A percentile compares a stretch with the other conserved stretches of the same genome.
These are phyloP conservation scores for Protonemura montana DNA, from an alignment of 2,888 invertebrate genomes.

Conservation along the genomic window DNA sequence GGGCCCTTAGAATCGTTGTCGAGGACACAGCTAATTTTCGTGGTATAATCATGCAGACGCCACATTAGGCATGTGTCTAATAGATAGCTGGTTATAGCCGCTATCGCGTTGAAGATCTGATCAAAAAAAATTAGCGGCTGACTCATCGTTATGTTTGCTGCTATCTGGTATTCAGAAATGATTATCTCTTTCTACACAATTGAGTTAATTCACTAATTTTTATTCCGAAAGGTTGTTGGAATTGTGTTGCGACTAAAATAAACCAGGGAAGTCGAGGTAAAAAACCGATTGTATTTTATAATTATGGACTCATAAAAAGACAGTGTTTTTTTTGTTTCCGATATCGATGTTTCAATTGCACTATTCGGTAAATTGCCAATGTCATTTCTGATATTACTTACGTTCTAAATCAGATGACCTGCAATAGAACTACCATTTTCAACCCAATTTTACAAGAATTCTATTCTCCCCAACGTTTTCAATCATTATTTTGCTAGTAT, in stretches of 20 bases:
- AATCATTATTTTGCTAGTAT: too few species aligned
- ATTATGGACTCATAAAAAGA: too few species aligned
- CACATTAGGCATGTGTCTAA: not conserved
- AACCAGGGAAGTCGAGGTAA: not conserved
- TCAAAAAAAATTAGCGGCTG: not conserved
- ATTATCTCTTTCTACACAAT: not conserved
- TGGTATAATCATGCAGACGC: not conserved
- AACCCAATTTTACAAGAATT: too few species aligned
- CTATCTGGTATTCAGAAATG: not conserved
- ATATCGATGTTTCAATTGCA: too few species aligned
- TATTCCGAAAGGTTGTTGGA: not conserved
- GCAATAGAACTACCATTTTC: too few species aligned
- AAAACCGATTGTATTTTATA: too few species aligned
- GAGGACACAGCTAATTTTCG: conserved; percentile 1
- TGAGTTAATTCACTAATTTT: not conserved
- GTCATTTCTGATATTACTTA: too few species aligned
- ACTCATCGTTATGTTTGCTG: not conserved
- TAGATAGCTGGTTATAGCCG: not conserved
- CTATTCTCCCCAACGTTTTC: too few species aligned
- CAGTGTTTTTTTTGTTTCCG: too few species aligned
- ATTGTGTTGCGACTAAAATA: not conserved
- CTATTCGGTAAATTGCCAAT: too few species aligned
- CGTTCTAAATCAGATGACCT: too few species aligned
- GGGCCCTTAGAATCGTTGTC: not conserved
- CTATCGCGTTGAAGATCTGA: not conserved